These are phyloP conservation scores for Meloidogyne hapla DNA, from an alignment of 1,140 invertebrate species.

Conservation along the genomic window DNA sequence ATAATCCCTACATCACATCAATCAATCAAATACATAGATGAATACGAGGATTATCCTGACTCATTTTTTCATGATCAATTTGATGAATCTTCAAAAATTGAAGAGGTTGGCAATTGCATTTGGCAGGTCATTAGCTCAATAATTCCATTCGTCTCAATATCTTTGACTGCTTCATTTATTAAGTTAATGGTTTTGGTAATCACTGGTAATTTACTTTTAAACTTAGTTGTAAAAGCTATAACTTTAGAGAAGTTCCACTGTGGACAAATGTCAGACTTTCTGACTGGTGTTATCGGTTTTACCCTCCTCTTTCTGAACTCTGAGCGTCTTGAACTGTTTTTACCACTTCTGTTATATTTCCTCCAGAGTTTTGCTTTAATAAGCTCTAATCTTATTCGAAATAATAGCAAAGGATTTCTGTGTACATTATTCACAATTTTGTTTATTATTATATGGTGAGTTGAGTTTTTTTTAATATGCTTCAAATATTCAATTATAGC, in stretches of 20 bases:
- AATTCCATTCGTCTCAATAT: neutral
- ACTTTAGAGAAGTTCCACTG: neutral
- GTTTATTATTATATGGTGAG: conserved; percentile 15
- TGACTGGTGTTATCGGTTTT: conserved; percentile 8
- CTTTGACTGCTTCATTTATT: conserved; percentile 7
- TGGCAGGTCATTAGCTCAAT: neutral
- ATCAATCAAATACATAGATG: too few species aligned
- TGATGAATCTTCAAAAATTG: neutral
- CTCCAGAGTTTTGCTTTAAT: neutral
- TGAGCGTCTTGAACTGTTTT: neutral
- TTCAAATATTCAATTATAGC: neutral
- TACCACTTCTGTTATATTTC: conserved; percentile 19
- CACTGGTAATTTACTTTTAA: neutral
- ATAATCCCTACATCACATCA: neutral
- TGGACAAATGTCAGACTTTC: neutral
- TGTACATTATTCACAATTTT: conserved; percentile 21
- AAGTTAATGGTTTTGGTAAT: neutral
- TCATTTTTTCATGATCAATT: neutral
- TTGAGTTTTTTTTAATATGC: neutral
- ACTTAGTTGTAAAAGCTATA: neutral
- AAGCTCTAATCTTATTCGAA: neutral
- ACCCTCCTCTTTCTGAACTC: conserved; percentile 1
- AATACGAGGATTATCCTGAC: neutral
- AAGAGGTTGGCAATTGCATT: neutral
- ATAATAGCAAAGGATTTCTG: neutral